Base-by-base conservation (phyloP, 2,113 vertebrate genomes). In the Rana temporaria region DNA sequence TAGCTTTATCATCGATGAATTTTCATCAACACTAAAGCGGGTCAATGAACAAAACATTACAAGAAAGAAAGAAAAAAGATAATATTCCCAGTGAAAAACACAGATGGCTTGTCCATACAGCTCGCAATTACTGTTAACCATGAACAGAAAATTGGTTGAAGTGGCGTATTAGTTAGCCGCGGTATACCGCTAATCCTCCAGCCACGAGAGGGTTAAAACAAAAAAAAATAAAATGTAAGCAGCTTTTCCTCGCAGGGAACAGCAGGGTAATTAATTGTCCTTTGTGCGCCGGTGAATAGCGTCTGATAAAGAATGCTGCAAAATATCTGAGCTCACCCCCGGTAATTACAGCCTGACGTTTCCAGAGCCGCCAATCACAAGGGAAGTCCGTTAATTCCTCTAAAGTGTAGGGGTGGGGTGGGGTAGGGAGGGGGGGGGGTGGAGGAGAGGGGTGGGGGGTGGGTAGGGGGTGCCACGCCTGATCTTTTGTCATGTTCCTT, bases 201-300 rank as follows among this genome's bases (percentile, higher is more conserved):
- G 52, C 17, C 30, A 20, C 59, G n/a, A 4, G 68, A 68, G 81
- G 52, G 81, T 83, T 83, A 83, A 83, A 55, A 76, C 53, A 12
- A 32, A 60, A 24, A 75, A 38, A 68, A 73, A 68, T 30, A 74
- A 68, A 67, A 76, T 42, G 57, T 30, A 75, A 66, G 62, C 62
- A 67, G 53, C 53, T 83, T 76, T 76, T 68, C 55, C 64, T 75
- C 24, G 53, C 20, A 65, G 64, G 42, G 81, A 83, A 83, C 81
- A 83, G 81, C 81, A 68, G 81, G 81, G 62, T 83, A 83, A 83
- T 83, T 83, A 83, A 83, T 75, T 60, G 64, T 83, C 72, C 72
- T 83, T 83, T 83, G 81, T 83, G 55, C 72, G 38, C 32, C 60
- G 8, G 53, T 83, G 81, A 83, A 83, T 83, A 83, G 81, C 32